These are phyloP conservation scores for Oophaga pumilio DNA, from an alignment of 2,113 vertebrate species.

Conservation along the genomic window DNA sequence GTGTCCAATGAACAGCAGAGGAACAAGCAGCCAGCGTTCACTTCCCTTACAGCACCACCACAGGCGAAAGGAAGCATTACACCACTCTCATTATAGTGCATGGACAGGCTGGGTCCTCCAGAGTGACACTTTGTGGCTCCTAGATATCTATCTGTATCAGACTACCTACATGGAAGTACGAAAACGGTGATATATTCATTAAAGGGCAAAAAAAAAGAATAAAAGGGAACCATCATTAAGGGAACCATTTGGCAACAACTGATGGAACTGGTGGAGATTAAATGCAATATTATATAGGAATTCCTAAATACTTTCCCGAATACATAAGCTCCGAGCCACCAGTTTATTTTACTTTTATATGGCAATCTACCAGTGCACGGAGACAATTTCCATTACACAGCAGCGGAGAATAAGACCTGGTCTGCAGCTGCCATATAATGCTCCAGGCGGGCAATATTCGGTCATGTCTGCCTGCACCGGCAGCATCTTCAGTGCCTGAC, in stretches of 20 bases:
- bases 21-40: background rate
- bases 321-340: background rate
- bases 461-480: background rate
- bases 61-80: background rate
- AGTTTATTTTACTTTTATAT: conserved; percentile 26
- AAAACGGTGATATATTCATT: background rate
- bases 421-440: conserved; percentile 18
- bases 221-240: background rate
- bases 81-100: background rate
- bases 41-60: background rate
- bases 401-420: background rate
- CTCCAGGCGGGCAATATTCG: background rate
- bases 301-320: background rate
- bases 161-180: too few relatives aligned
- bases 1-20: too few relatives aligned
- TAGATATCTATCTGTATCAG: too few relatives aligned
- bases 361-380: background rate
- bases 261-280: background rate
- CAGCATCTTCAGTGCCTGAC: background rate
- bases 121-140: too few relatives aligned
- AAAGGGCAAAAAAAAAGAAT: background rate
- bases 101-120: too few relatives aligned
- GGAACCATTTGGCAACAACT: background rate
- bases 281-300: background rate
- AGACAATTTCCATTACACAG: background rate